Evolutionary conservation across 2,113 vertebrate species (phyloP).

Genomic region (Phodopus roborovskii): DNA sequence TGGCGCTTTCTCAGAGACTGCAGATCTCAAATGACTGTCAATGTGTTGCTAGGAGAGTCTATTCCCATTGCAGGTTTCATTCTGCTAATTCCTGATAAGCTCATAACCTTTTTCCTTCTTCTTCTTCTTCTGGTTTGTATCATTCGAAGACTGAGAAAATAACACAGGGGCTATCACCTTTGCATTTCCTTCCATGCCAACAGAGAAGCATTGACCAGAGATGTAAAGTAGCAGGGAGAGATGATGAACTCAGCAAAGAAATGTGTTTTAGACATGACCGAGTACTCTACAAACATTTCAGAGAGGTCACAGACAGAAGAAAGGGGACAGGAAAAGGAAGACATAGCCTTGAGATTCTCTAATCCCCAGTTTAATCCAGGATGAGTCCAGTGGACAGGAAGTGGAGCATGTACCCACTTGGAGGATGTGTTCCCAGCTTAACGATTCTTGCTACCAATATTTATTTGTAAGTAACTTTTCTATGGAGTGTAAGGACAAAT

Average conservation of each 20-base stretch:
- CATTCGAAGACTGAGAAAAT: conserved; percentile 21
- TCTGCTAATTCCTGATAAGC: neutral
- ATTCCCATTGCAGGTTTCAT: neutral
- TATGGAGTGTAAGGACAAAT: neutral
- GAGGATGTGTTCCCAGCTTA: neutral
- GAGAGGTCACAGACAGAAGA: neutral
- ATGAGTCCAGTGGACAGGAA: neutral
- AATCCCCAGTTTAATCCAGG: neutral
- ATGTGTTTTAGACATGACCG: neutral
- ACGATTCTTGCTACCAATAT: no score
- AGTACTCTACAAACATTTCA: neutral
- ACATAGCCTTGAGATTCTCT: neutral
- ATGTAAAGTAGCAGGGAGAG: neutral
- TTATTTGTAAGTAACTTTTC: neutral
- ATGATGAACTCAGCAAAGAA: neutral
- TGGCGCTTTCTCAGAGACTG: neutral
- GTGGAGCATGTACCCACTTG: neutral
- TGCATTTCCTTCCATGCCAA: neutral
- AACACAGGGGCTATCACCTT: neutral
- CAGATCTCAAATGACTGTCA: neutral
- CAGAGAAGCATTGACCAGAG: neutral
- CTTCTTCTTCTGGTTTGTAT: neutral
- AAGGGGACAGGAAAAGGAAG: neutral
- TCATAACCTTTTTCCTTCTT: neutral
- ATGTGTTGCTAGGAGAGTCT: neutral